These are phyloP conservation scores for Lathronympha strigana DNA, from an alignment of 2,888 invertebrate species.

Conservation along the genomic window DNA sequence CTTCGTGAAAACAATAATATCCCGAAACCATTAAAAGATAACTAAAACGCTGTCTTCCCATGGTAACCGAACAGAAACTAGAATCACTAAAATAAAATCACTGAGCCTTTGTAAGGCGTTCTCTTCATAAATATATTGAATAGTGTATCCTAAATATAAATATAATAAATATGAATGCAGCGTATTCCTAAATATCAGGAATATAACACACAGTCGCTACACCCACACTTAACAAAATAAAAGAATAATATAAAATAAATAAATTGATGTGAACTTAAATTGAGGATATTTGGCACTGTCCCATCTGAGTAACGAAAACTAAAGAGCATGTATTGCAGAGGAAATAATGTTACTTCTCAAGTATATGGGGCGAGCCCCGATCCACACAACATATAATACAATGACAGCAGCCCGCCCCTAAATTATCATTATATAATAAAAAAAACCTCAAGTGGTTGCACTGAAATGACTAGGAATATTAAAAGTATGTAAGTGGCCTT, in stretches of 20 bases:
- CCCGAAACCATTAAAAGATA: constrained; percentile 64
- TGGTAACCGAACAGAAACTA: constrained; percentile 62
- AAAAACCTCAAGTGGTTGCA: constrained; percentile 83
- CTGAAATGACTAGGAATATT: constrained; percentile 83
- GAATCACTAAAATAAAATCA: constrained; percentile 65
- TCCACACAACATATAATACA: constrained; percentile 77
- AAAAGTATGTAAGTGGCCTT: constrained; percentile 76
- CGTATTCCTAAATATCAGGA: constrained; percentile 84
- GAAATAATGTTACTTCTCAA: constrained; percentile 46
- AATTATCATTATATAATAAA: constrained; percentile 68
- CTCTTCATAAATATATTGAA: constrained; percentile 71
- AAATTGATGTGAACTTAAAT: constrained; percentile 75
- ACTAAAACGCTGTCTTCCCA: constrained; percentile 74
- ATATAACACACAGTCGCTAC: constrained; percentile 81
- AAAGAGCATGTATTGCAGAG: constrained; percentile 64
- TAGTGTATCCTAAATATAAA: constrained; percentile 78
- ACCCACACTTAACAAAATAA: constrained; percentile 78
- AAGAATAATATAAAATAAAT: constrained; percentile 63
- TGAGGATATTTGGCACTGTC: constrained; percentile 84
- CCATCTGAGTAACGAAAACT: constrained; percentile 67
- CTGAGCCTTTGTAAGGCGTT: constrained; percentile 78
- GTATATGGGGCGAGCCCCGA: constrained; percentile 52
- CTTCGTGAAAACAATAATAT: constrained; percentile 43
- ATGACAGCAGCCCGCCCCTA: constrained; percentile 54
- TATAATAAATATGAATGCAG: constrained; percentile 83